These are phyloP conservation scores for Agrochola lota DNA, from an alignment of 2,888 invertebrate genomes.

Conservation along the genomic window DNA sequence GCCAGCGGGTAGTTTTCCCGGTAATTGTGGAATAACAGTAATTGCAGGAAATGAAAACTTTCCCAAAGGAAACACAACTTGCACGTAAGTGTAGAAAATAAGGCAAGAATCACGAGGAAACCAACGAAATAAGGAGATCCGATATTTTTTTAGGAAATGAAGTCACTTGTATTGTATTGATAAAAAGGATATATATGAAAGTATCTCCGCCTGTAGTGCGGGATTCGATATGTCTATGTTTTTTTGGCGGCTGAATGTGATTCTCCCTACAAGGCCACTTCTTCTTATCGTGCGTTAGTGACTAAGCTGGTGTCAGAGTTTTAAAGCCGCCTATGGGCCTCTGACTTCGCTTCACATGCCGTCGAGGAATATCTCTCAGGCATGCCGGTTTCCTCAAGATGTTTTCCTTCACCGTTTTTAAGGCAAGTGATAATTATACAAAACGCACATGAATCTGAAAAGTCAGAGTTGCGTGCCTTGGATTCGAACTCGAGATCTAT, in stretches of 20 bases:
- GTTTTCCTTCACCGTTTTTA: too few species aligned
- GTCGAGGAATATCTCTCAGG: too few species aligned
- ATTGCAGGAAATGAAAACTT: conserved; percentile 61
- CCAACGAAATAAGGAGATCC: conserved; percentile 28
- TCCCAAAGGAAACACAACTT: conserved; percentile 51
- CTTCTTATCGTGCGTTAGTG: too few species aligned
- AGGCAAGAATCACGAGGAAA: conserved; percentile 18
- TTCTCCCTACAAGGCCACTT: background rate
- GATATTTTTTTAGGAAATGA: conserved; percentile 45
- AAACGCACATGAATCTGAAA: too few species aligned
- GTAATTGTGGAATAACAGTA: conserved; percentile 60
- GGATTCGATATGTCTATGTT: too few species aligned
- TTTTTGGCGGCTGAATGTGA: background rate
- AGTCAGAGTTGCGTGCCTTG: too few species aligned
- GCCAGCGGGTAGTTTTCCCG: conserved; percentile 41
- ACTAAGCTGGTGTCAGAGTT: too few species aligned
- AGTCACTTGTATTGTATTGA: conserved; percentile 18
- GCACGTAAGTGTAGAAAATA: conserved; percentile 31
- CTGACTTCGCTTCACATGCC: too few species aligned
- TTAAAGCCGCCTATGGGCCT: too few species aligned
- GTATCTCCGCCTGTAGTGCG: background rate
- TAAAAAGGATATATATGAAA: conserved; percentile 1
- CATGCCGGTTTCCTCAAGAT: too few species aligned
- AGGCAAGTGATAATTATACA: too few species aligned
- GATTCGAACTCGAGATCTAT: too few species aligned